Percentiles rank a stretch among this genome's conserved stretches.
These are phyloP conservation scores for Prolemur simus DNA, from an alignment of 2,113 vertebrate species.

Conservation along the genomic window DNA sequence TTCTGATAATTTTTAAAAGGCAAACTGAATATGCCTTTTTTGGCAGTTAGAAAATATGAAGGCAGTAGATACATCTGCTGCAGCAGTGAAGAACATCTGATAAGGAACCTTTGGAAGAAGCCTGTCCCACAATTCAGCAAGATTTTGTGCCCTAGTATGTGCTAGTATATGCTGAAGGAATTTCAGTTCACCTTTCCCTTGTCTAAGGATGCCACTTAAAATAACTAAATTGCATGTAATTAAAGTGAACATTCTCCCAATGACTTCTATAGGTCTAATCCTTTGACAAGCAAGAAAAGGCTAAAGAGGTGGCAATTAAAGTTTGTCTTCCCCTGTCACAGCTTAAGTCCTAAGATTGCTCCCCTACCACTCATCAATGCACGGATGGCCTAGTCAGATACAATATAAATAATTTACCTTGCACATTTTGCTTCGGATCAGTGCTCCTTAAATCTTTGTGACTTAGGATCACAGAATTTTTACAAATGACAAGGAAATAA, in stretches of 20 bases:
- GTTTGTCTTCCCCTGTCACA: not conserved
- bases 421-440: not conserved
- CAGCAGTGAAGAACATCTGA: not conserved
- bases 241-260: not conserved
- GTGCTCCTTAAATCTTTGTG: not conserved
- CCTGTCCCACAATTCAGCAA: not conserved
- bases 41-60: not conserved
- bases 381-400: not conserved
- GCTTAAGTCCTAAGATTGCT: not conserved
- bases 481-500: not conserved
- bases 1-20: slow-evolving; percentile 8
- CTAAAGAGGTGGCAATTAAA: not conserved
- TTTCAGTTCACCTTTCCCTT: slow-evolving; percentile 5
- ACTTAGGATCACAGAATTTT: slow-evolving; percentile 16
- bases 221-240: not conserved
- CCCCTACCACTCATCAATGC: not conserved
- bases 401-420: not conserved
- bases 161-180: not conserved
- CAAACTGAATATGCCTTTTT: not conserved
- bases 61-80: not conserved
- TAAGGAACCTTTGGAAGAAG: not conserved
- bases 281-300: not conserved
- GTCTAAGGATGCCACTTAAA: not conserved
- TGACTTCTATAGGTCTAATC: not conserved
- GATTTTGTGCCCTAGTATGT: not conserved